Base-by-base conservation (phyloP, 2,113 vertebrate genomes). In the Hippocampus abdominalis region DNA sequence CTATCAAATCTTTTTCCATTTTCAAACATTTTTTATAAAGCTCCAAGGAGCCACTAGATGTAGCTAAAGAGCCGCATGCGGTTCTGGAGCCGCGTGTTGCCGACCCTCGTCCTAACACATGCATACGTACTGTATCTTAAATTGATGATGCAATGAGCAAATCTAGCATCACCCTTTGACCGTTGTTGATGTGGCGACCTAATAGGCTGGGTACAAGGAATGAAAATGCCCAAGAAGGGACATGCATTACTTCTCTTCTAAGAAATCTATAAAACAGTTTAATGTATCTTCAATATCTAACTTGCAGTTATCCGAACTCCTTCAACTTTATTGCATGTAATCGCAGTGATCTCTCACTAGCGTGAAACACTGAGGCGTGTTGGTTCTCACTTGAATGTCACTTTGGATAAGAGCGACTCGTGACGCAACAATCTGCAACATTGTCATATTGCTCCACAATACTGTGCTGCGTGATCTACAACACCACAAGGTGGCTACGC, bases 401-500 rank as follows among this genome's bases (percentile, higher is more conserved):
- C n/a, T 44, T 44, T 15, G 12, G 36, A 64, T 12, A 44, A 64
- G 10, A 64, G 11, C 16, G 32, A 49, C 64, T 20, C 7, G 13
- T 29, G 25, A 36, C 7, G 46, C 16, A 36, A n/a, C 18, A 9
- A 36, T 32, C 46, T 18, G 36, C 9, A 48, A 40, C 15, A 46
- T n/a, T 18, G 18, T n/a, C 15, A 61, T n/a, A 18, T 44, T 42
- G 21, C 51, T 25, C 61, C 7, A 42, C 36, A 42, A 15, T 63
- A 23, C 36, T n/a, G 8, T 9, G 9, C 49, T 53, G 49, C 3
- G n/a, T 53, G 49, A n/a, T 53, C 20, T 53, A 53, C 21, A 23
- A 23, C n/a, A 64, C n/a, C 42, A 44, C 57, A 79, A n/a, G 32
- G 21, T 39, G 51, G 51, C 69, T 71, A 65, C 66, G 67, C 61